phyloP scores from a whole-genome alignment of 2,113 vertebrate genomes.

The Tauraco erythrolophus region DNA sequence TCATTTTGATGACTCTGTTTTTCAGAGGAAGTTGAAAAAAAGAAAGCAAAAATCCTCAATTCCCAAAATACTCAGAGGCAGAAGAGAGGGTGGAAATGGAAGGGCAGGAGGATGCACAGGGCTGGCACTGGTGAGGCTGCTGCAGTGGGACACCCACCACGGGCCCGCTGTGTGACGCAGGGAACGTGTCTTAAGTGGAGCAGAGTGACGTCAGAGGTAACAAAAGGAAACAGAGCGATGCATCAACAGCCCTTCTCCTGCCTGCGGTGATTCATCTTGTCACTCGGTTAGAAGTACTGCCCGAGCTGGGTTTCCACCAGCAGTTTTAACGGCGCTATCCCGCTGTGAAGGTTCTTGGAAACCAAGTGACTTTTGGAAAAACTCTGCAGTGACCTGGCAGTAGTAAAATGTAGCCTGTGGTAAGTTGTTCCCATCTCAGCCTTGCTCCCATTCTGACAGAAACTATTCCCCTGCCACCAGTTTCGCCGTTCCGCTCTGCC shows the following conservation, averaged over 20 bases:
- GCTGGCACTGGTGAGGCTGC: rapidly evolving
- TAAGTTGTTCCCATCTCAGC: neutral
- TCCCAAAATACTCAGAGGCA: neutral
- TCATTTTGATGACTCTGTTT: neutral
- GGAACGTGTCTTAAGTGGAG: rapidly evolving
- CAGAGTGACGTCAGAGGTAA: rapidly evolving
- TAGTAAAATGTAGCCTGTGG: rapidly evolving
- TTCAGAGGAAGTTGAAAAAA: neutral
- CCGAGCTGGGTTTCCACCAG: neutral
- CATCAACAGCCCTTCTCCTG: neutral
- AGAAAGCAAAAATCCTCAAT: neutral
- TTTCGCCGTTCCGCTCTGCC: neutral
- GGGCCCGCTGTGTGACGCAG: rapidly evolving
- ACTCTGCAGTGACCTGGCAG: neutral
- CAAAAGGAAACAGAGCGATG: neutral
- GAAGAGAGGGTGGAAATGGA: neutral
- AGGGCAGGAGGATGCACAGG: neutral
- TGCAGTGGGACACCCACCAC: rapidly evolving
- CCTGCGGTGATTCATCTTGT: neutral
- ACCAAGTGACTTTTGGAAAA: neutral
- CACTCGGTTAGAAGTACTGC: neutral
- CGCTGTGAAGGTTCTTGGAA: neutral
- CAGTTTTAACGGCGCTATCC: neutral
- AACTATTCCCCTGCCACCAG: neutral
- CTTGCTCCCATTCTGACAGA: neutral